A percentile compares a stretch with the other conserved stretches of the same genome.
Conservation (phyloP, 2,888 invertebrate genomes). For the Chesias legatella region DNA sequence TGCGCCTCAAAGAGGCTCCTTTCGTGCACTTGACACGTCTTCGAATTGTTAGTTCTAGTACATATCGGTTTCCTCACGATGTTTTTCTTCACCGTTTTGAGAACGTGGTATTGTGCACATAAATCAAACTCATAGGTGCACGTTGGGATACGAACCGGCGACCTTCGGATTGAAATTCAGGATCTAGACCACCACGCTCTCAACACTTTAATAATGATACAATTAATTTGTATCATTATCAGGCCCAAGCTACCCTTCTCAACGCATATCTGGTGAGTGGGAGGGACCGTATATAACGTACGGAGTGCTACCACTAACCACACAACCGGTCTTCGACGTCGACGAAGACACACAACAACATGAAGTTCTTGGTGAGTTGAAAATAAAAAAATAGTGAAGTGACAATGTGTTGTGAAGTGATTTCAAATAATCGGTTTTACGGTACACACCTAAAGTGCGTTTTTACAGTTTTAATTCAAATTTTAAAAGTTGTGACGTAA, state of each 20-base stretch:
- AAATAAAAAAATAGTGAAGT: conserved; percentile 33
- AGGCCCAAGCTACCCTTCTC: conserved; percentile 45
- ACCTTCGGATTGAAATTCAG: no score
- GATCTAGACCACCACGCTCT: no score
- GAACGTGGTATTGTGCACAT: no score
- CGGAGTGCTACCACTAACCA: conserved; percentile 43
- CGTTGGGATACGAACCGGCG: no score
- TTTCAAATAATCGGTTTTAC: conserved; percentile 9
- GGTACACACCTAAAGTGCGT: conserved; percentile 4
- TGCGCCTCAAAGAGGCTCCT: no score
- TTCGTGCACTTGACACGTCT: no score
- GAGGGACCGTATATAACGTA: conserved; percentile 71
- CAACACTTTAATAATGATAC: conserved; percentile 62
- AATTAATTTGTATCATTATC: conserved; percentile 52
- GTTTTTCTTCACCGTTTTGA: no score
- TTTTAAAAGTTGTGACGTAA: no score
- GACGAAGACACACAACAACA: conserved; percentile 72
- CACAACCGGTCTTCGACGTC: conserved; percentile 77
- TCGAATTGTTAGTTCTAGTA: no score
- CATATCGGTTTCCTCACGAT: no score
- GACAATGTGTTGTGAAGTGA: conserved; percentile 26
- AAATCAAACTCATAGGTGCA: no score
- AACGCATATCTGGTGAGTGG: conserved; percentile 51
- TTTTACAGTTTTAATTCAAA: not conserved
- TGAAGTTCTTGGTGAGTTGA: conserved; percentile 76